These are phyloP conservation scores for Aphelenchoides bicaudatus DNA, from an alignment of 2,888 invertebrate genomes.

Conservation along the genomic window DNA sequence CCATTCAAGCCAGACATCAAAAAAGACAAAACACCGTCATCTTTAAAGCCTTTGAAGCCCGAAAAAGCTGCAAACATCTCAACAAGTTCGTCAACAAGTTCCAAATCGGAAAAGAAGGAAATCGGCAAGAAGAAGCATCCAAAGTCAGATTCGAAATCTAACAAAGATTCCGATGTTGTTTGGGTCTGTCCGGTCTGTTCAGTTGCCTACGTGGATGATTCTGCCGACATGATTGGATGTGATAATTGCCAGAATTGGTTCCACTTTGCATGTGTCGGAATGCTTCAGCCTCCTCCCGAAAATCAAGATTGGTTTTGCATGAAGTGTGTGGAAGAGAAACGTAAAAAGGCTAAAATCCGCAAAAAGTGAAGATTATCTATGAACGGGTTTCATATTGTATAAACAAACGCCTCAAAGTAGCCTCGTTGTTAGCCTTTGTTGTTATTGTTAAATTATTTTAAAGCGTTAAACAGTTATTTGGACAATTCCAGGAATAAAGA, in stretches of 20 bases:
- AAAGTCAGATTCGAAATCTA: neutral
- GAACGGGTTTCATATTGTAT: no score
- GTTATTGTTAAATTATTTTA: no score
- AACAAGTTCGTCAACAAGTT: no score
- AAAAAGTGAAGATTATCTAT: conserved; percentile 17
- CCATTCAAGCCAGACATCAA: neutral
- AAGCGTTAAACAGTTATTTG: no score
- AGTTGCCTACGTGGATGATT: conserved; percentile 55
- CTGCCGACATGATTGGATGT: conserved; percentile 56
- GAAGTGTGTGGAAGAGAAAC: conserved; percentile 35
- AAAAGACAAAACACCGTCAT: neutral
- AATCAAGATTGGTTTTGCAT: conserved; percentile 49
- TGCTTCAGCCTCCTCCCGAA: conserved; percentile 44
- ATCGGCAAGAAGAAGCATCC: neutral
- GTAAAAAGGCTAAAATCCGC: conserved; percentile 32
- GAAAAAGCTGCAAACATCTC: no score
- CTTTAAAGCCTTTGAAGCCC: neutral
- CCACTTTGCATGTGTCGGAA: conserved; percentile 57
- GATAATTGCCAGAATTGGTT: conserved; percentile 57
- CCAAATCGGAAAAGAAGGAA: neutral
- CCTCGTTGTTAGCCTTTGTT: no score
- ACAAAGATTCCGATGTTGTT: conserved; percentile 31
- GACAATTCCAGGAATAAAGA: no score
- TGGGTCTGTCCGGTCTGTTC: conserved; percentile 58
- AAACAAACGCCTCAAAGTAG: no score